Base-by-base conservation (phyloP, 1,140 invertebrate genomes). In the Drosophila nigrodunni region DNA sequence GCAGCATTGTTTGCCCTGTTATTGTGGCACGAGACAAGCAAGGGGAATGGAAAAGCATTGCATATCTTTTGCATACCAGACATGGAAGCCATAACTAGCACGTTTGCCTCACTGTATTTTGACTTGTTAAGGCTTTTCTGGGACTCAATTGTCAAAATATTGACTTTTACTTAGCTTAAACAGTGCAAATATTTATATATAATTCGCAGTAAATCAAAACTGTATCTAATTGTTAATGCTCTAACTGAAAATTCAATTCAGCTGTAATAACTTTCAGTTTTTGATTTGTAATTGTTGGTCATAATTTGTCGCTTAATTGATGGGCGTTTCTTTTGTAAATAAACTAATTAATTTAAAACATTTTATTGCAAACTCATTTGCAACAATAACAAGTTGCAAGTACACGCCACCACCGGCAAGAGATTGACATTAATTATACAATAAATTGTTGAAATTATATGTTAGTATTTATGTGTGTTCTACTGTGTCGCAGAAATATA, bases 351-450 rank as follows among this genome's bases (percentile, higher is more conserved):
- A 78, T 60, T 78, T 85, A 68, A 57, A 74, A 77, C 64, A 66
- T 59, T 65, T 78, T 78, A 35, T 59, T 62, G 58, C 49, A 46
- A 46, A 62, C 44, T 76, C 30, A 54, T 81, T 70, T 65, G 66
- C 13, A 71, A 65, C 66, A 75, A 71, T 52, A 77, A 68, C 57
- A 74, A 34, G 43, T 59, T 43, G 54, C 65, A 57, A 57, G 34
- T 39, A 11, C 37, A 57, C 15, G 54, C 8, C 35, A 41, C 7
- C 30, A 15, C 44, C 13, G 9, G 15, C 59, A 60, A 66, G 35
- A 67, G 49, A 65, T 69, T 62, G 82, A 69, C 83, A 88, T 83
- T 87, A 88, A 87, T 87, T 80, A 88, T 88, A 85, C 80, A 82
- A 83, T 80, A 88, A 88, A 87, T 87, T 79, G 25, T 30, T 57